Conservation (phyloP, 2,888 invertebrate genomes). For the Campoplex nolae region DNA sequence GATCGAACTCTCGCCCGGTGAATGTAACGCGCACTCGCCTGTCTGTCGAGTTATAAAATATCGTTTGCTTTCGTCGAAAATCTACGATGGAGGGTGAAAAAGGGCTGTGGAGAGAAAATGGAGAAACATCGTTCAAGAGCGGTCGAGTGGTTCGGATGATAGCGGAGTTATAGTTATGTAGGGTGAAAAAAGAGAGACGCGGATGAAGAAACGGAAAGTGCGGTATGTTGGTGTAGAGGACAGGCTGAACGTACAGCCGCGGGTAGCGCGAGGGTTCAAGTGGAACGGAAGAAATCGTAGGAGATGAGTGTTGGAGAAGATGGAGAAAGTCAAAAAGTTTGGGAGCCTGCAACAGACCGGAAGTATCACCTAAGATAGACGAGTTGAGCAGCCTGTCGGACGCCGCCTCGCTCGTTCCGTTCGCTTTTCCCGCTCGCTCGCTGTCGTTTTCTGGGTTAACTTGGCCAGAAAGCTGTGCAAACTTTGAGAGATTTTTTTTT, state of each 20-base stretch:
- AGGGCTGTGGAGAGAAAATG: neutral
- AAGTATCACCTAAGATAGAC: conserved; percentile 58
- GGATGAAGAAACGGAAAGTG: conserved; percentile 14
- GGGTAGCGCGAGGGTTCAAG: conserved; percentile 49
- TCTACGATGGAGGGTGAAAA: neutral
- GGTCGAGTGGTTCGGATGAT: conserved; percentile 18
- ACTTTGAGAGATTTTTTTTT: conserved; percentile 50
- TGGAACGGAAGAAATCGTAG: no score
- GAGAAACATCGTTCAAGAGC: neutral
- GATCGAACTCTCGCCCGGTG: neutral
- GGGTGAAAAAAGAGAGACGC: neutral
- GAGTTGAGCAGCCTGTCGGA: conserved; percentile 54
- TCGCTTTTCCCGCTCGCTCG: neutral
- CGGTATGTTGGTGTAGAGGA: neutral
- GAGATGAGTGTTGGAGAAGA: conserved; percentile 12
- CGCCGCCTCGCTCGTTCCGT: conserved; percentile 42
- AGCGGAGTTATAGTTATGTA: neutral
- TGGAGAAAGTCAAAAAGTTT: conserved; percentile 55
- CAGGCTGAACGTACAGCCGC: conserved; percentile 24
- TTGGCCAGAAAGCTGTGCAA: conserved; percentile 52
- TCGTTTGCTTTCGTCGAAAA: neutral
- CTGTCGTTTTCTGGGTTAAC: conserved; percentile 26
- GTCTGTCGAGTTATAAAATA: neutral
- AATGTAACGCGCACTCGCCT: neutral
- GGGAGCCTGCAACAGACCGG: conserved; percentile 50